Conservation (phyloP, 2,888 invertebrate species). For the Cosmorhoe ocellata region DNA sequence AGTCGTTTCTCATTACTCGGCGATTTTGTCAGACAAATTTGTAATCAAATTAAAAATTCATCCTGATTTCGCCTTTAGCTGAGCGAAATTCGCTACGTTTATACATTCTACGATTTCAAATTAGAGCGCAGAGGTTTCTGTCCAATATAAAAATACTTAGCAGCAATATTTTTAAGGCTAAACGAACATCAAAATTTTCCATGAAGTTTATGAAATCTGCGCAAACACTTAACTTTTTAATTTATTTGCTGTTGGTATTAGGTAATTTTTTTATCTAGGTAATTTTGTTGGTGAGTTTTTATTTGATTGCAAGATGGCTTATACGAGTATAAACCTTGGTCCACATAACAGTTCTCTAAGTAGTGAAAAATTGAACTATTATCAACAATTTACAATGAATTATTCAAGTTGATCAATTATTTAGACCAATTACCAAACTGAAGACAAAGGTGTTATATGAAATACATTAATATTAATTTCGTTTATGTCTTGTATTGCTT, state of each 20-base stretch:
- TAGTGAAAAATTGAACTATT: too few species aligned
- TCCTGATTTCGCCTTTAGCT: constrained; percentile 29
- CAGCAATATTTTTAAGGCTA: constrained; percentile 30
- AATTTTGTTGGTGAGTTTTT: constrained; percentile 12
- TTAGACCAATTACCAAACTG: too few species aligned
- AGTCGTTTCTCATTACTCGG: constrained; percentile 41
- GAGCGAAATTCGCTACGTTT: constrained; percentile 27
- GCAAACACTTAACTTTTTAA: constrained; percentile 28
- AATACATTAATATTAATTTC: too few species aligned
- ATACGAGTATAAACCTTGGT: too few species aligned
- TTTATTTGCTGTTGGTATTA: constrained; percentile 11
- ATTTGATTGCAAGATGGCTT: too few species aligned
- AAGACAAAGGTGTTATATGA: too few species aligned
- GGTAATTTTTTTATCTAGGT: constrained; percentile 6
- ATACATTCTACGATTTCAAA: constrained; percentile 27
- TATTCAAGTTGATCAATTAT: too few species aligned
- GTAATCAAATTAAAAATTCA: constrained; percentile 64
- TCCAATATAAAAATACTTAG: constrained; percentile 38
- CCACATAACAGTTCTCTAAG: too few species aligned
- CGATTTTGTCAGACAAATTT: constrained; percentile 44
- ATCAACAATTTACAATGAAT: too few species aligned
- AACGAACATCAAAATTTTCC: constrained; percentile 35
- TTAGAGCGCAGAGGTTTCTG: constrained; percentile 18
- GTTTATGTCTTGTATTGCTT: too few species aligned
- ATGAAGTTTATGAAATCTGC: constrained; percentile 29